Evolutionary conservation across 2,113 vertebrate genomes (phyloP).

Genomic region (Elachura formosa): DNA sequence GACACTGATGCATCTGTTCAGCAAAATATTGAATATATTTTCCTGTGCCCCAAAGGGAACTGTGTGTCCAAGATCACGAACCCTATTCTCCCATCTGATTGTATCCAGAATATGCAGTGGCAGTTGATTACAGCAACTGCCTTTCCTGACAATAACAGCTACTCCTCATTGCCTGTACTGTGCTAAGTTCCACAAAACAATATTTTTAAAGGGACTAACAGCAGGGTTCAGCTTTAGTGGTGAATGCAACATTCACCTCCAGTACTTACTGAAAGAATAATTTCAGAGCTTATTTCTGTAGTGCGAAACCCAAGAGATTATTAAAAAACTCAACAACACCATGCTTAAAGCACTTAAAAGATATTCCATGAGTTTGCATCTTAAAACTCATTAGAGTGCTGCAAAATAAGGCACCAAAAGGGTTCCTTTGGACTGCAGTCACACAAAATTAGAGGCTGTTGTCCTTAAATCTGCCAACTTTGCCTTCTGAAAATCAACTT

Average conservation of each 20-base stretch:
- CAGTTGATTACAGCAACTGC: background rate
- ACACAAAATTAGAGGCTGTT: background rate
- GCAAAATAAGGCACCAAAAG: background rate
- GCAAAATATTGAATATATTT: accelerated
- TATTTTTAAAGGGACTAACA: background rate
- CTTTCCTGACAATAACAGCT: background rate
- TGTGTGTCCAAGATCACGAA: background rate
- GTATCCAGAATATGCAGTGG: background rate
- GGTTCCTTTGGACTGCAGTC: background rate
- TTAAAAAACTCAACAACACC: background rate
- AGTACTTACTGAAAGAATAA: background rate
- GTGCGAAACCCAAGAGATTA: background rate
- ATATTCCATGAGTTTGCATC: background rate
- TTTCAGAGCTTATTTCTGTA: background rate
- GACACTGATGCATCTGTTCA: background rate
- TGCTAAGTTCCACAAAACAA: background rate
- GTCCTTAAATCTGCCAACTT: background rate
- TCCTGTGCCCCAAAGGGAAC: background rate
- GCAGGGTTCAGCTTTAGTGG: background rate
- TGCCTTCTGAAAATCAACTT: background rate
- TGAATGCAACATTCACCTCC: background rate
- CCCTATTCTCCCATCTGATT: background rate
- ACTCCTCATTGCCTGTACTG: background rate
- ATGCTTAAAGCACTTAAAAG: background rate
- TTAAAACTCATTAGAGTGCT: background rate